phyloP scores from a whole-genome alignment of 2,888 invertebrate genomes.

The Ormyrus rosae region DNA sequence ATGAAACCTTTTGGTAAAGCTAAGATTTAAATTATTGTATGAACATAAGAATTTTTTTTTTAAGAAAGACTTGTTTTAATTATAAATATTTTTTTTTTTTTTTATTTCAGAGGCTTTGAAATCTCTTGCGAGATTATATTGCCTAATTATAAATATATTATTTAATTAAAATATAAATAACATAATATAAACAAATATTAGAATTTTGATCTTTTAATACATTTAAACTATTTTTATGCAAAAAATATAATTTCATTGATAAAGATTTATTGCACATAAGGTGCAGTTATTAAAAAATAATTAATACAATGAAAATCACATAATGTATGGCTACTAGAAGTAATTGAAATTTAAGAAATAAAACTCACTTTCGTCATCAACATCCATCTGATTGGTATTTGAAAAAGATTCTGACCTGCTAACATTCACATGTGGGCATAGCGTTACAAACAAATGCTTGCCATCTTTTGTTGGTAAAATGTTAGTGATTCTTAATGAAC shows the following conservation, averaged over 20 bases:
- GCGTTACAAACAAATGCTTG: conserved; percentile 69
- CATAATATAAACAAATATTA: no score
- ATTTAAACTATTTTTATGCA: neutral
- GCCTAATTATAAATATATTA: neutral
- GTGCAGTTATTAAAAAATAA: neutral
- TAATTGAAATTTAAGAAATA: neutral
- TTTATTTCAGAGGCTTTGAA: no score
- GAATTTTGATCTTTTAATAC: no score
- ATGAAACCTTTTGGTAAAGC: conserved; percentile 74
- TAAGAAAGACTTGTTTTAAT: neutral
- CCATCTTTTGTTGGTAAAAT: conserved; percentile 70
- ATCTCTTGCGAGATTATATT: no score
- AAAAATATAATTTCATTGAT: neutral
- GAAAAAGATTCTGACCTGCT: conserved; percentile 74
- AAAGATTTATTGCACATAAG: neutral
- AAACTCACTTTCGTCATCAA: conserved; percentile 71
- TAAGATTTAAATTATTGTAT: conserved; percentile 17
- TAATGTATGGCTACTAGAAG: neutral
- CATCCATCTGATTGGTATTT: conserved; percentile 71
- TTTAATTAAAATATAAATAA: neutral
- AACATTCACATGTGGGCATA: conserved; percentile 64
- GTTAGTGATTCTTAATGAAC: conserved; percentile 67
- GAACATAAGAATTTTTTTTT: neutral
- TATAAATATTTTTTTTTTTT: neutral
- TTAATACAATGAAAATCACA: neutral